Conservation (phyloP, 1,140 invertebrate species). For the Adelges cooleyi region DNA sequence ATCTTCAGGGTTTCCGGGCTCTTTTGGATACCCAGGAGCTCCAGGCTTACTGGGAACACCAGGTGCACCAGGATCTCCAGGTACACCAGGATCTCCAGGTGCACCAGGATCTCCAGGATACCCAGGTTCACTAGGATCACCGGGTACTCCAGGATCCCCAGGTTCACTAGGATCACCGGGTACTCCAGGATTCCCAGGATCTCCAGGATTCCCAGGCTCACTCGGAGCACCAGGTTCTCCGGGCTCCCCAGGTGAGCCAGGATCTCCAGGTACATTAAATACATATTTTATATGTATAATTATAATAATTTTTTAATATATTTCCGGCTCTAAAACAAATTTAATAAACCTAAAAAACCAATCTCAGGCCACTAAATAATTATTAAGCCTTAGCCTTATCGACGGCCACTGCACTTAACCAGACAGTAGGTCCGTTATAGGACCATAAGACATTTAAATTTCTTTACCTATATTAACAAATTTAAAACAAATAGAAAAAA, state of each 20-base stretch:
- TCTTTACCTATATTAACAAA: too few relatives aligned
- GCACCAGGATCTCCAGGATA: slow-evolving; percentile 6
- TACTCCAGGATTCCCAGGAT: slow-evolving; percentile 34
- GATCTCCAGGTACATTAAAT: background rate
- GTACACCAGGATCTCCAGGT: slow-evolving; percentile 15
- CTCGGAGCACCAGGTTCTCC: slow-evolving; percentile 15
- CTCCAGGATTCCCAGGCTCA: slow-evolving; percentile 19
- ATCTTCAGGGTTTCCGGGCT: slow-evolving; percentile 10
- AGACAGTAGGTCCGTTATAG: too few relatives aligned
- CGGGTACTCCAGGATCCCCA: slow-evolving; percentile 29
- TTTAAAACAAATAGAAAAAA: too few relatives aligned
- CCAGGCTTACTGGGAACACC: slow-evolving; percentile 31
- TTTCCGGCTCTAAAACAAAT: too few relatives aligned
- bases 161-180: slow-evolving; percentile 33
- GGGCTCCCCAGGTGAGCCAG: slow-evolving; percentile 2
- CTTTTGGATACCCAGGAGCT: slow-evolving; percentile 22
- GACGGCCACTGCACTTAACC: too few relatives aligned
- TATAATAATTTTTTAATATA: too few relatives aligned
- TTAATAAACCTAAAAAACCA: too few relatives aligned
- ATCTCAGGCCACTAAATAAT: too few relatives aligned
- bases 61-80: slow-evolving; percentile 34
- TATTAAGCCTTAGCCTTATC: too few relatives aligned
- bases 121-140: slow-evolving; percentile 33
- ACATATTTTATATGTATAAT: too few relatives aligned
- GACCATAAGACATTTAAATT: too few relatives aligned